Base-by-base conservation (phyloP, 2,888 invertebrate genomes). In the Heliconius cydno region DNA sequence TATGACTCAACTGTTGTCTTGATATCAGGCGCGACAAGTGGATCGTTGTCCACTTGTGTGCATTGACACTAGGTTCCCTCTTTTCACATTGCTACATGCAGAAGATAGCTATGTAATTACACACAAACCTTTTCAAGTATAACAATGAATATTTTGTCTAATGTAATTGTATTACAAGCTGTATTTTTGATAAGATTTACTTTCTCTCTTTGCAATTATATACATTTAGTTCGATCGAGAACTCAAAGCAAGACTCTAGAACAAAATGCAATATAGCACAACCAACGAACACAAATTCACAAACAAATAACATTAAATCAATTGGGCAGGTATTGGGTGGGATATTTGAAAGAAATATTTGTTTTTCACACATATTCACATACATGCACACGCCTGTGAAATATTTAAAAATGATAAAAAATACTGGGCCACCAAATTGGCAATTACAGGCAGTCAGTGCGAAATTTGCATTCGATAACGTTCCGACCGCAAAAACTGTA, bases 401-500 rank as follows among this genome's bases (percentile, higher is more conserved):
- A 75, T 41, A 66, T 79, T 74, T 60, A 67, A 76, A 79, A 68
- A 28, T 60, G 73, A 68, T 67, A 78, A 81, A 81, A 65, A 82
- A 81, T 78, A 78, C 82, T 70, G 34, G 71, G 57, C 72, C 38
- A 41, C 76, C 78, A 83, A 83, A 83, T 82, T 83, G 83, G 79
- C 82, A 85, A 86, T 85, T 83, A 85, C 65, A 78, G 77, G 70
- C 68, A 79, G 80, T 79, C 72, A 73, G 80, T 81, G 87, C 84
- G 86, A 78, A 82, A 87, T 87, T 86, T 86, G 86, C 85, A 86
- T 84, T 84, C 86, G 86, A 86, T 86, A 86, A 87, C 86, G 87
- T 85, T 85, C 84, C 83, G 81, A 86, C 85, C 87, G 86, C 86
- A 87, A 88, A 88, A 87, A 84, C 84, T 87, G 88, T 85, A 87